phyloP scores from a whole-genome alignment of 2,888 invertebrate species.

The Tetragonisca angustula region DNA sequence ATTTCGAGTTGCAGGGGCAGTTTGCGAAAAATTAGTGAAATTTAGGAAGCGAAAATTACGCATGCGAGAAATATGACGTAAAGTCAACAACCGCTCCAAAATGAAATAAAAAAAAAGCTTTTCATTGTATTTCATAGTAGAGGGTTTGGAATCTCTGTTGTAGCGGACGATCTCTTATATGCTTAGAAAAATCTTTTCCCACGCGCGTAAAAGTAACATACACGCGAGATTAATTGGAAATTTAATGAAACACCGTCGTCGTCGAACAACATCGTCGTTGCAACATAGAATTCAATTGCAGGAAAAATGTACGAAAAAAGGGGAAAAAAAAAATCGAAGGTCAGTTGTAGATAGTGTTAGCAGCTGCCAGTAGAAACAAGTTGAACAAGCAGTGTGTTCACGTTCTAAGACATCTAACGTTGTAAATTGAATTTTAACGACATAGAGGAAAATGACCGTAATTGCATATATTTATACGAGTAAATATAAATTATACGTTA shows the following conservation, averaged over 20 bases:
- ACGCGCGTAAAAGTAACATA: conserved; percentile 62
- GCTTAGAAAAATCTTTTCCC: conserved; percentile 71
- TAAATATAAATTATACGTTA: conserved; percentile 20
- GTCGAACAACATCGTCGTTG: conserved; percentile 13
- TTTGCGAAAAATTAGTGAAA: conserved; percentile 44
- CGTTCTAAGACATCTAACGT: conserved; percentile 59
- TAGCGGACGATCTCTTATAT: conserved; percentile 28
- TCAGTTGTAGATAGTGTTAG: conserved; percentile 70
- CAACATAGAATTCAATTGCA: conserved; percentile 37
- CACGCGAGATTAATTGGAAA: conserved; percentile 68
- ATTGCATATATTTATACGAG: conserved; percentile 51
- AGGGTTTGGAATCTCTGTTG: conserved; percentile 51
- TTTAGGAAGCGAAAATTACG: conserved; percentile 18
- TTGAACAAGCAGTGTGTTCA: conserved; percentile 72
- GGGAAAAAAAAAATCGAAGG: conserved; percentile 45
- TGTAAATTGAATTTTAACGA: conserved; percentile 60
- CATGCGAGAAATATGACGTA: neutral
- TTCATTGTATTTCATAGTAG: conserved; percentile 63
- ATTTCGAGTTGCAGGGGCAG: conserved; percentile 27
- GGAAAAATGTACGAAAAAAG: neutral
- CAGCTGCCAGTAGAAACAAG: conserved; percentile 74
- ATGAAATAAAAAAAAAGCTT: conserved; percentile 71
- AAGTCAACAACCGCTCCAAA: conserved; percentile 4
- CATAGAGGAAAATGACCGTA: conserved; percentile 67
- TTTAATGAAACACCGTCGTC: neutral